These are phyloP conservation scores for Parnassius apollo DNA, from an alignment of 2,888 invertebrate species.

Conservation along the genomic window DNA sequence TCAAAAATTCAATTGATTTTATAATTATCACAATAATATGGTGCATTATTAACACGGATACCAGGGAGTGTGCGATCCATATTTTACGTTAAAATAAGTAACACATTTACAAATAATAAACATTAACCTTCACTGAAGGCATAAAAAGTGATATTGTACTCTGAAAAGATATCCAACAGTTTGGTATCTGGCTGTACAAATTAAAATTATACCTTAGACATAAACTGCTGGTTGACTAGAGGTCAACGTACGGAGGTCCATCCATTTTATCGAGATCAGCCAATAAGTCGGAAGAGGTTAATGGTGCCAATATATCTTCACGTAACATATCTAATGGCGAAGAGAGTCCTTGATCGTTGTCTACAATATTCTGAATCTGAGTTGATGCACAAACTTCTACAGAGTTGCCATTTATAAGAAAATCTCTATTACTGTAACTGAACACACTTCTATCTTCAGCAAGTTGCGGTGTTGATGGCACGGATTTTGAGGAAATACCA, in stretches of 20 bases:
- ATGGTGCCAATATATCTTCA: constrained; percentile 65
- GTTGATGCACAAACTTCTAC: constrained; percentile 62
- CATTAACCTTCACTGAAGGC: constrained; percentile 76
- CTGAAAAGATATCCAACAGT: constrained; percentile 60
- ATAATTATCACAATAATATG: constrained; percentile 56
- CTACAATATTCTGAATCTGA: constrained; percentile 54
- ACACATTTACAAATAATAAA: constrained; percentile 46
- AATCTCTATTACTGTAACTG: constrained; percentile 82
- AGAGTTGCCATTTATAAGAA: constrained; percentile 83
- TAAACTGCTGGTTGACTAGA: constrained; percentile 60
- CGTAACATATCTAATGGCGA: constrained; percentile 71
- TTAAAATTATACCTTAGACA: constrained; percentile 48
- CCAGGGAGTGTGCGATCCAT: constrained; percentile 65
- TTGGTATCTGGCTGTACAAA: constrained; percentile 61
- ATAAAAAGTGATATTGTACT: constrained; percentile 68
- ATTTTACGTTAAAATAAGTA: constrained; percentile 42
- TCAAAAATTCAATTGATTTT: constrained; percentile 40
- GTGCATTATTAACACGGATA: constrained; percentile 67
- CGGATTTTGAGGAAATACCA: constrained; percentile 85
- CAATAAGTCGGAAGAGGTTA: constrained; percentile 63
- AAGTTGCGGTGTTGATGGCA: constrained; percentile 87
- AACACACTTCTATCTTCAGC: constrained; percentile 77
- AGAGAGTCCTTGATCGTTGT: constrained; percentile 50
- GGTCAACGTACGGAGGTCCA: constrained; percentile 69
- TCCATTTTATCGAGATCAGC: constrained; percentile 76